A percentile compares a stretch with the other conserved stretches of the same genome.
phyloP scores from a whole-genome alignment of 2,888 invertebrate genomes.

The Laothoe populi region DNA sequence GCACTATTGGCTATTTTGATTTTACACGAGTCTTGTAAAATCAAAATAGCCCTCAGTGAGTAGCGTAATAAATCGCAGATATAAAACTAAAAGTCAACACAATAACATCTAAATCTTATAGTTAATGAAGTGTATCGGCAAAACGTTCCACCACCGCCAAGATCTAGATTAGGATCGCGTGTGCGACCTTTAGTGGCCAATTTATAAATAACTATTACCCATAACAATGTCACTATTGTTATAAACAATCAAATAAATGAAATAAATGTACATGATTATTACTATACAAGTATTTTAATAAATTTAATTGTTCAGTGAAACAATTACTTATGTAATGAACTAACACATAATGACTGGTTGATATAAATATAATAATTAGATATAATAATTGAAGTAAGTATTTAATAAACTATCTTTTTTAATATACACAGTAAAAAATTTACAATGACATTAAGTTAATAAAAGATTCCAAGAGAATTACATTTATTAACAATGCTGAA shows the following conservation, averaged over 20 bases:
- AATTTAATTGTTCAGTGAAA: neutral
- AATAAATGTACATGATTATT: neutral
- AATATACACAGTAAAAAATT: neutral
- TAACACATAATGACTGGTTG: neutral
- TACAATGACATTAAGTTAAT: neutral
- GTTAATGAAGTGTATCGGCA: constrained; percentile 4
- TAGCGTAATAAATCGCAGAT: neutral
- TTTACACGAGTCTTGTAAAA: neutral
- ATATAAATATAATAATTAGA: too few relatives aligned
- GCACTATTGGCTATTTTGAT: neutral
- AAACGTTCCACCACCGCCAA: constrained; percentile 34
- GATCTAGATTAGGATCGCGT: constrained; percentile 18
- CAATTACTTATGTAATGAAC: neutral
- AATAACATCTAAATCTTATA: neutral
- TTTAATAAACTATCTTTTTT: neutral
- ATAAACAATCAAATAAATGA: constrained; percentile 18
- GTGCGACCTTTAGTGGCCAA: constrained; percentile 10
- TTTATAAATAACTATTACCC: constrained; percentile 13
- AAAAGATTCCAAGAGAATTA: neutral
- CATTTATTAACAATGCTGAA: neutral
- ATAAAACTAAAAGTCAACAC: neutral
- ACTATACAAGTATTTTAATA: neutral
- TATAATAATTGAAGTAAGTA: neutral
- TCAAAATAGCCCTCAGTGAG: too few relatives aligned
- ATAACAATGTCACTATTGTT: constrained; percentile 11